Base-by-base conservation (phyloP, 2,888 invertebrate species). In the Prenolepis imparis region DNA sequence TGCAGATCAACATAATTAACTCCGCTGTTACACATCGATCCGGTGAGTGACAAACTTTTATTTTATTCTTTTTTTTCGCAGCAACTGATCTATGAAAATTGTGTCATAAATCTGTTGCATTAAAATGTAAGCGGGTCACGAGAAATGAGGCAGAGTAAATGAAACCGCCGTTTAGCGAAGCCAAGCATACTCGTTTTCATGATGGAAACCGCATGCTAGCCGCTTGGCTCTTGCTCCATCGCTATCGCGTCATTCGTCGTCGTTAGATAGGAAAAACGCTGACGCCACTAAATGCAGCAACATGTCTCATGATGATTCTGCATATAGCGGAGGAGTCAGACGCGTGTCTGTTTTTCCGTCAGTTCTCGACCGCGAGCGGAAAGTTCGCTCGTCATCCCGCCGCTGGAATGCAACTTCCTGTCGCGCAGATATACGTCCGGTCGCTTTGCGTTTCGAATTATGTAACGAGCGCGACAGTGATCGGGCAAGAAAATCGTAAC, bases 241-340 rank as follows among this genome's bases (percentile, higher is more conserved):
- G 52, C 67, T 21, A 57, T 24, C 52, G 52, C 67, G 28, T 77
- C 70, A 44, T 78, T 59, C 57, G 73, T 80, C 78, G 78, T 59
- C 78, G 72, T 78, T 78, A 78, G 36, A 21, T 52, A 59, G 57
- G 78, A 80, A 72, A 80, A 80, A 80, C 78, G 72, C 72, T 80
- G 78, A 80, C 78, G 73, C 72, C 44, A 48, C 32, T 24, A 72
- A 72, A 80, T 12, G 55, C 70, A 59, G 78, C 59, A 59, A 36
- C 72, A 70, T 48, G 44, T 44, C 78, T 57, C 78, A 36, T 5
- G 44, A 44, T 59, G 72, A 41, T 44, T 57, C 18, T 44, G 72
- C 32, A 44, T 41, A 18, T 41, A 18, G 57, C 68, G 32, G 59
- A 72, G 70, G 44, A 61, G 18, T 32, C 57, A 28, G 48, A 52